Base-by-base conservation (phyloP, 2,113 vertebrate species). In the Ciconia stormi region DNA sequence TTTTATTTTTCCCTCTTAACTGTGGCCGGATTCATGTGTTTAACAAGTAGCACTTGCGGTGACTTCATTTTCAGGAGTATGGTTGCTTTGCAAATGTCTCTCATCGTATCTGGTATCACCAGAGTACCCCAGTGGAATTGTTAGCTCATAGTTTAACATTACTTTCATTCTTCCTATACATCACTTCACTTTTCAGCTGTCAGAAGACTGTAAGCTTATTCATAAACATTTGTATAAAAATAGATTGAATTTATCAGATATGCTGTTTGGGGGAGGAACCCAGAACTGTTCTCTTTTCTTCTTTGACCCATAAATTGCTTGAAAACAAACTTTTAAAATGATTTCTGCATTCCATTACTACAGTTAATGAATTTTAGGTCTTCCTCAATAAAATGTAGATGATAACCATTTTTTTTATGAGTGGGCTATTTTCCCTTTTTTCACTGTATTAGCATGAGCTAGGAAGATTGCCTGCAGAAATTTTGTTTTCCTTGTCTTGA, bases 271-370 rank as follows among this genome's bases (percentile, higher is more conserved):
- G 21, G 21, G 5, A 77, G 58, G 34, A 80, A n/a, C 16, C 36
- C 23, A 55, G 8, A 46, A 77, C 12, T 42, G 20, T n/a, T 70
- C 6, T 87, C 52, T 70, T 66, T 89, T 36, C 17, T 84, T 95
- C n/a, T 72, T 87, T 93, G n/a, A 72, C 30, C 38, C 32, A 65
- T 70, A 90, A 97, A 62, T 53, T 92, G 16, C 63, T 82, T 84
- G 78, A 67, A 74, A 92, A 58, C 70, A 55, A 59, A 70, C 30
- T 69, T 94, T 5, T 23, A 38, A 73, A 82, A 67, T 0, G 1
- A 63, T 72, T 90, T 70, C 66, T 88, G 22, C 82, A 30, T 90
- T 92, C 66, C 21, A 30, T 65, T 82, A 27, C 27, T 80, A 59
- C 40, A 82, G 30, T 47, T 79, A 87, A 90, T 13, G 7, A 74